Base-by-base conservation (phyloP, 2,888 invertebrate species). In the Pardosa pseudoannulata region DNA sequence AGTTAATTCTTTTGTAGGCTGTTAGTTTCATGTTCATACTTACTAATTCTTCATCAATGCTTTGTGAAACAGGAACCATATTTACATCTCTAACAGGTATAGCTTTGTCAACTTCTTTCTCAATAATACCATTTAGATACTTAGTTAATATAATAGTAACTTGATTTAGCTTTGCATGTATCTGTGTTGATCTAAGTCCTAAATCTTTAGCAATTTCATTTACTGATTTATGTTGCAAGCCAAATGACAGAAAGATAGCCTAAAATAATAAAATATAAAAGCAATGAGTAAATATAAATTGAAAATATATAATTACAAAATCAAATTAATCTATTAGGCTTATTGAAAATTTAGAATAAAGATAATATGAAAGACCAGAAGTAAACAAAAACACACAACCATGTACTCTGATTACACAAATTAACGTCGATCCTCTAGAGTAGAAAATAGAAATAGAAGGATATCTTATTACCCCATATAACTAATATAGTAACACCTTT, bases 171-270 rank as follows among this genome's bases (percentile, higher is more conserved):
- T 97, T 94, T 0, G 96, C 97, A 9, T 97, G 92, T 32, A 98
- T 93, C 91, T 99, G 99, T 0, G 95, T 95, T 1, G 94, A 93
- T 0, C 97, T 96, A 67, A 99, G 93, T 82, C 96, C 96, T 6
- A 99, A 92, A 90, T 98, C 98, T 1, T 93, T 92, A 0, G 95
- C 94, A 86, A 98, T 93, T n/a, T 94, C 93, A 88, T 99, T 98
- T 0, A 98, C 95, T 0, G 95, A 95, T 93, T 98, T 98, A 92
- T 96, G 96, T 93, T 99, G 99, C 72, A 98, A 94, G 11, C 99
- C 99, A 90, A 98, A 93, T 0, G 96, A 97, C 88, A 98, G 91
- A 71, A 98, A 92, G 88, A 98, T 94, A 0, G 96, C 97, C 96
- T 97, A 92, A 27, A 91, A 91, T 89, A 87, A 70, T 36, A 62